These are phyloP conservation scores for Ophioninae sp. DNA, from an alignment of 2,888 invertebrate species.

Conservation along the genomic window DNA sequence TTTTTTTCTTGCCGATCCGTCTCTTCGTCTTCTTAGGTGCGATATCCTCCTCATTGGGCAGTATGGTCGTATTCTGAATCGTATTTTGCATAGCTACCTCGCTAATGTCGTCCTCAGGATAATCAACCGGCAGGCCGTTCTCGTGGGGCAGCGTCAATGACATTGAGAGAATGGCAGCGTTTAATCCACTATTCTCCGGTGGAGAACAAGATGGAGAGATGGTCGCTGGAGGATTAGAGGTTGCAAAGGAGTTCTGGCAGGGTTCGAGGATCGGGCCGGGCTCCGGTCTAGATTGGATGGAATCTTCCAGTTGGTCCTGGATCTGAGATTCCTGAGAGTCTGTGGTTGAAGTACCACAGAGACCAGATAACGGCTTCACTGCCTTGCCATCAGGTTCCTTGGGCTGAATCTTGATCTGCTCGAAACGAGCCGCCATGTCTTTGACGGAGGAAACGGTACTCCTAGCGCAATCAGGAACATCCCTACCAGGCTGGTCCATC, in stretches of 20 bases:
- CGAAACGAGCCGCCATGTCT: conserved; percentile 92
- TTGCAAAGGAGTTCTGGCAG: conserved; percentile 69
- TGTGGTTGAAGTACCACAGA: conserved; percentile 61
- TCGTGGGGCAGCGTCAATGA: conserved; percentile 81
- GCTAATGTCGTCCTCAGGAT: conserved; percentile 78
- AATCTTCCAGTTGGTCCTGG: conserved; percentile 48
- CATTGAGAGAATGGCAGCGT: conserved; percentile 77
- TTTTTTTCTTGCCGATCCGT: conserved; percentile 89
- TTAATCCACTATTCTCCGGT: conserved; percentile 71
- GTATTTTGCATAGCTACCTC: conserved; percentile 80
- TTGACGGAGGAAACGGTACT: conserved; percentile 83
- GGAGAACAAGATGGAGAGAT: conserved; percentile 29
- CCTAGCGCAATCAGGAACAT: conserved; percentile 75
- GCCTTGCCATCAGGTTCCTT: conserved; percentile 75
- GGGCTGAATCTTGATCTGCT: conserved; percentile 82
- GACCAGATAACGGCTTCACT: conserved; percentile 52
- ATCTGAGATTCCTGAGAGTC: conserved; percentile 54
- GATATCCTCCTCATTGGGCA: conserved; percentile 78
- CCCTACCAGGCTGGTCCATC: conserved; percentile 70
- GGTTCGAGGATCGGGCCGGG: conserved; percentile 69
- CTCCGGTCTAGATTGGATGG: conserved; percentile 58
- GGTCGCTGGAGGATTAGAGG: conserved; percentile 48
- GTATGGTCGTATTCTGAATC: conserved; percentile 78
- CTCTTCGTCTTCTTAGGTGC: conserved; percentile 82
- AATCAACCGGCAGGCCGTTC: conserved; percentile 81